Evolutionary conservation across 1,140 invertebrate species (phyloP).

Genomic region (Callitettix versicolor): DNA sequence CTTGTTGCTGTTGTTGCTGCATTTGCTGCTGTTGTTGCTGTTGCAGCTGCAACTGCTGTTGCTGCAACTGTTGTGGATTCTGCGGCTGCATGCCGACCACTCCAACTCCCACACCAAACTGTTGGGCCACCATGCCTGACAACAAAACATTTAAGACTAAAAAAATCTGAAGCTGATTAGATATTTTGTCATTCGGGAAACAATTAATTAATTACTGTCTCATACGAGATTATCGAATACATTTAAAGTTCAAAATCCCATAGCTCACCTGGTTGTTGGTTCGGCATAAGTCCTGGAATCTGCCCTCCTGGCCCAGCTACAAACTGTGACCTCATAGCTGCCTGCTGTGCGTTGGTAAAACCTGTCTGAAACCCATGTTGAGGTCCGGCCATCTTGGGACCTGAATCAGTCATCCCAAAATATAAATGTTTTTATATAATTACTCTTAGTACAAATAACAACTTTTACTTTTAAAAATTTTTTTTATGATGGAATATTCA

Average conservation of each 20-base stretch:
- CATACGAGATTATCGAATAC: too few species aligned
- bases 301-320: conserved; percentile 37
- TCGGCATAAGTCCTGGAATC: conserved; percentile 41
- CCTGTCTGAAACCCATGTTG: conserved; percentile 45
- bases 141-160: too few species aligned
- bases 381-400: conserved; percentile 40
- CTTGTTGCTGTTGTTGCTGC: conserved; percentile 19
- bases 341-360: conserved; percentile 42
- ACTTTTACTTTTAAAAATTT: too few species aligned
- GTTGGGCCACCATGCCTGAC: conserved; percentile 21
- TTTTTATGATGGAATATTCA: too few species aligned
- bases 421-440: too few species aligned
- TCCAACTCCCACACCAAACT: conserved; percentile 17
- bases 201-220: too few species aligned
- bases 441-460: too few species aligned
- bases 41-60: conserved; percentile 20
- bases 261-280: conserved; percentile 31
- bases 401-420: too few species aligned
- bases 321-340: conserved; percentile 42
- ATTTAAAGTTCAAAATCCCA: too few species aligned
- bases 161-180: too few species aligned
- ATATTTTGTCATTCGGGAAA: too few species aligned
- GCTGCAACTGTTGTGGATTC: conserved; percentile 15
- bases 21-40: conserved; percentile 20
- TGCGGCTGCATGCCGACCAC: conserved; percentile 22